Percentiles rank a stretch among this genome's conserved stretches.
phyloP scores from a whole-genome alignment of 2,113 vertebrate species.

The Nymphicus hollandicus region DNA sequence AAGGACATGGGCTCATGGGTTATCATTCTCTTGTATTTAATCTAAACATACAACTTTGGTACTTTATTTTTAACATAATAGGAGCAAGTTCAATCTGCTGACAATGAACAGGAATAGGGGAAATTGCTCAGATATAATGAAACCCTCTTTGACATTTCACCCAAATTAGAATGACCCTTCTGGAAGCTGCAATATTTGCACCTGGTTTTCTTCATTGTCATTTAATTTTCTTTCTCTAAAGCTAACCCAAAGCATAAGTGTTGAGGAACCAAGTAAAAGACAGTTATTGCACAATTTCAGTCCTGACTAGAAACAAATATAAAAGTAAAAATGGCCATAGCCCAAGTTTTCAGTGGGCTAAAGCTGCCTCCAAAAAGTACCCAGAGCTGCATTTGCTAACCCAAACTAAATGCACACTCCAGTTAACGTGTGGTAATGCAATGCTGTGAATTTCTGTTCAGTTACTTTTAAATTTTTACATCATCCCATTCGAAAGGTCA shows the following conservation, averaged over 20 bases:
- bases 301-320: neutral
- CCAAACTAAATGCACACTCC: neutral
- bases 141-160: neutral
- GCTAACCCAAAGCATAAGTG: neutral
- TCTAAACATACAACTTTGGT: neutral
- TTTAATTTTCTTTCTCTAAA: neutral
- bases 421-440: neutral
- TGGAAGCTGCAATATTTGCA: neutral
- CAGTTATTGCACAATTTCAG: neutral
- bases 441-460: neutral
- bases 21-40: conserved; percentile 29
- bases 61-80: conserved; percentile 49
- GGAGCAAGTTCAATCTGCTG: conserved; percentile 1
- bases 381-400: neutral
- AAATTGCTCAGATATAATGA: conserved; percentile 18
- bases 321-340: neutral
- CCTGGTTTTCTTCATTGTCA: neutral
- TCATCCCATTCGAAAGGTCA: neutral
- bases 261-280: neutral
- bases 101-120: conserved; percentile 3
- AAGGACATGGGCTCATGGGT: neutral
- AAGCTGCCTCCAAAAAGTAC: neutral
- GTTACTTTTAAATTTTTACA: neutral
- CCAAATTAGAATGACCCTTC: conserved; percentile 2
- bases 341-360: neutral